Conservation (phyloP, 2,113 vertebrate species). For the Laterallus jamaicensis region DNA sequence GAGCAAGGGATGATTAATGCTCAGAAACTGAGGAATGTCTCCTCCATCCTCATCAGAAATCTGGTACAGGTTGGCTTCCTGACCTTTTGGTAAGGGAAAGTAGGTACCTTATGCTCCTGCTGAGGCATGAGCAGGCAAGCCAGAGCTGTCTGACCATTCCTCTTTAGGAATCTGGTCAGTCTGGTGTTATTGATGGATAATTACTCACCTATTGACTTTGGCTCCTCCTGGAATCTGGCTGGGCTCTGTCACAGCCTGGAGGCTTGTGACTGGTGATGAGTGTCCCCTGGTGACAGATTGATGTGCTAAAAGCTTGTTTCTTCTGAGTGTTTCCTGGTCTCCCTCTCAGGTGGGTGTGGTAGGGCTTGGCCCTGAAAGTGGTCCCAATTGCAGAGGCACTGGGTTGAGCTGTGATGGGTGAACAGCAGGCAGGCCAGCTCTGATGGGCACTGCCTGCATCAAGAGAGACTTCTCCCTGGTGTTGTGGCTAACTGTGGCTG, state of each 20-base stretch:
- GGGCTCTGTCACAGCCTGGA: background rate
- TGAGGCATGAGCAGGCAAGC: background rate
- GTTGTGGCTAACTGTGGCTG: background rate
- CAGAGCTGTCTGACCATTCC: background rate
- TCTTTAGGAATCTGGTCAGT: background rate
- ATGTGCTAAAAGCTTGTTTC: background rate
- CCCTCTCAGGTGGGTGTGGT: rapidly evolving
- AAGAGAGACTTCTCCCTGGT: background rate
- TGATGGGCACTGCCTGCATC: rapidly evolving
- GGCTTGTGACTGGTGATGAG: background rate
- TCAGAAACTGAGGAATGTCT: background rate
- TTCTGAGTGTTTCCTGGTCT: background rate
- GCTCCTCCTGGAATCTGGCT: background rate
- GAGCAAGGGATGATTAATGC: background rate
- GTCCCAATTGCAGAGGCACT: background rate
- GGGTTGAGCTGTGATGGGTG: background rate
- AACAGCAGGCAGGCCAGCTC: background rate
- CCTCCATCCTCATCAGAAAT: background rate
- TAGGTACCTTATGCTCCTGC: rapidly evolving
- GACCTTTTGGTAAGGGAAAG: background rate
- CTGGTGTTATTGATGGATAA: background rate
- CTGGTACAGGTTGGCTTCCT: background rate
- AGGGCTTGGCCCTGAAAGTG: background rate
- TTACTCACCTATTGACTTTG: background rate
- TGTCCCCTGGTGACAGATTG: background rate